phyloP scores from a whole-genome alignment of 2,797 vertebrate species.

The Crax fasciolata region DNA sequence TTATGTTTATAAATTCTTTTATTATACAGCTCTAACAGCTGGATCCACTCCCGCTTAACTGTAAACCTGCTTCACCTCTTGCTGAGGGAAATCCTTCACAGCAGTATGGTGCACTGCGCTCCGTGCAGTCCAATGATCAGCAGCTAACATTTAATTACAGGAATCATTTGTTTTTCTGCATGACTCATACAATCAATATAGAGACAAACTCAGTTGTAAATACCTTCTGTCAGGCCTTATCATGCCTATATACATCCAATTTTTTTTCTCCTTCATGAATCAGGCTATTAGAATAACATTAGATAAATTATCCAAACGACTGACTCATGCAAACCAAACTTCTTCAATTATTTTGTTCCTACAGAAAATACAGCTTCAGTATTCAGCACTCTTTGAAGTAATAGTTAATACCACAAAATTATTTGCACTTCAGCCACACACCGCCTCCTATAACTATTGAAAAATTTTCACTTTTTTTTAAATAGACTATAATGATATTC shows the following conservation, averaged over 20 bases:
- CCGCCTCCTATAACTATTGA: not conserved
- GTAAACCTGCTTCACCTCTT: not conserved
- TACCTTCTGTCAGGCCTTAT: constrained; percentile 44
- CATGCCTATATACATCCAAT: not conserved
- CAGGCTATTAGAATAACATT: constrained; percentile 48
- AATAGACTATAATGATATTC: not conserved
- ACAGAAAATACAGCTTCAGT: not conserved
- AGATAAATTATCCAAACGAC: constrained; percentile 49
- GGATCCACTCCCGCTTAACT: not conserved
- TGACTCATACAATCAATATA: constrained; percentile 51
- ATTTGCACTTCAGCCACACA: not conserved
- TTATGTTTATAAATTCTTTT: not conserved
- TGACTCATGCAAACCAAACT: constrained; percentile 48
- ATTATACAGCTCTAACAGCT: not conserved
- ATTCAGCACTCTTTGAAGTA: constrained; percentile 6
- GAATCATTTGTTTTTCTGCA: constrained; percentile 20
- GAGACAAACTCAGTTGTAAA: constrained; percentile 28
- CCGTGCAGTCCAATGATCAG: not conserved
- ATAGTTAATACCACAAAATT: not conserved
- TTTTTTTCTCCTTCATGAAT: constrained; percentile 24
- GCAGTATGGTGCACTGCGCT: not conserved
- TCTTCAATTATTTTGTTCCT: constrained; percentile 3
- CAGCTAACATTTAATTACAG: not conserved
- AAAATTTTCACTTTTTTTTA: not conserved
- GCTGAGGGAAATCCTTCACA: not conserved